Evolutionary conservation across 2,113 vertebrate genomes (phyloP).

Genomic region (Stercorarius parasiticus): DNA sequence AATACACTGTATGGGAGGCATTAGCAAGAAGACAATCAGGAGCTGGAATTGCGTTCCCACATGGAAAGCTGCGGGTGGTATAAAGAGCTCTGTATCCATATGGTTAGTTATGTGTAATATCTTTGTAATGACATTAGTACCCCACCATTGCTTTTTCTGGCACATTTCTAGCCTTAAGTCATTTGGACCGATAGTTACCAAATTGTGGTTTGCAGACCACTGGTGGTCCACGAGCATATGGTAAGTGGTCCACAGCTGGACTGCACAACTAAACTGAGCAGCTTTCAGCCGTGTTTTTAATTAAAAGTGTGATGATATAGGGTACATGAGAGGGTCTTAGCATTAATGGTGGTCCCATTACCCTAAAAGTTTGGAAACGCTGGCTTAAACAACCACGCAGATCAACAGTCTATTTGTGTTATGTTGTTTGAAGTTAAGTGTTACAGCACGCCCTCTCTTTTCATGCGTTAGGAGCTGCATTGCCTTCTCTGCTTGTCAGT

Average conservation of each 20-base stretch:
- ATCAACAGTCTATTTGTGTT: background rate
- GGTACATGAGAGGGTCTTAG: background rate
- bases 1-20: constrained; percentile 8
- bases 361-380: background rate
- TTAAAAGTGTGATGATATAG: constrained; percentile 1
- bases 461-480: background rate
- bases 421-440: background rate
- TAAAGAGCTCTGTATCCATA: constrained; percentile 5
- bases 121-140: constrained; percentile 11
- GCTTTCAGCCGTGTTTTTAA: background rate
- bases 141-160: constrained; percentile 28
- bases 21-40: constrained; percentile 44
- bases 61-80: constrained; percentile 51
- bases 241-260: constrained; percentile 35
- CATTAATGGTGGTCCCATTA: constrained; percentile 37
- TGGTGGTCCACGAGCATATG: constrained; percentile 22
- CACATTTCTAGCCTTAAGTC: constrained; percentile 5
- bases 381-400: background rate
- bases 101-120: background rate
- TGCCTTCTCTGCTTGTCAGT: background rate
- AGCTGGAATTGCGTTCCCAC: background rate
- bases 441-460: background rate
- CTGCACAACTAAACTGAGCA: constrained; percentile 19
- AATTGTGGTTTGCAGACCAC: constrained; percentile 25
- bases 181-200: background rate